Base-by-base conservation (phyloP, 2,888 invertebrate genomes). In the Chalcis sispes region DNA sequence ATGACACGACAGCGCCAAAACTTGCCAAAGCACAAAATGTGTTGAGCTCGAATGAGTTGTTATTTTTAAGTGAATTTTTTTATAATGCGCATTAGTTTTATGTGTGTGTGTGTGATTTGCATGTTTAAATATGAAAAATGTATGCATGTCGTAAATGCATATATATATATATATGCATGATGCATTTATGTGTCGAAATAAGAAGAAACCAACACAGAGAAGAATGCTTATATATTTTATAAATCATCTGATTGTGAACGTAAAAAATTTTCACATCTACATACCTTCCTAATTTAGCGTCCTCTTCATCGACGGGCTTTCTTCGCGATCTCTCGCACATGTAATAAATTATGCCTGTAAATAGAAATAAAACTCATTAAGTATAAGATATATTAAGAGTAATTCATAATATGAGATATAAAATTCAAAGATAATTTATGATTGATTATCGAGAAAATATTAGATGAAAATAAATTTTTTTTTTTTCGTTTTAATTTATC, bases 271-370 rank as follows among this genome's bases (percentile, higher is more conserved):
- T 50, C n/a, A 29, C 50, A 65, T 18, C 77, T 62, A 83, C 89
- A 91, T 92, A 96, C 96, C 95, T 96, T 91, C 95, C 95, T 77
- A 96, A 90, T 89, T 95, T 96, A 0, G 94, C 92, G 89, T 95
- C 95, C 75, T 95, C 95, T 80, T 95, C 95, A 81, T 95, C 93
- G 75, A 93, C 91, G 73, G 93, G 92, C 87, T 93, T 94, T 62
- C 91, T 90, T 46, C 92, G 91, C 80, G 92, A 89, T 80, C 89
- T 87, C 62, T 89, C 89, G 81, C 89, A 90, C 54, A 89, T 81
- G 78, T 89, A 87, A 82, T 86, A 89, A 59, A 90, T 85, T 52
- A 90, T 85, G 61, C 90, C 90, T 90, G 82, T 2, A 67, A 64
- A 61, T 0, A 50, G n/a, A n/a, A n/a, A n/a, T n/a, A n/a, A 56